Evolutionary conservation across 2,113 vertebrate species (phyloP), one percentile per base, ranked within the genome.

Genomic region (Pterophyllum scalare): DNA sequence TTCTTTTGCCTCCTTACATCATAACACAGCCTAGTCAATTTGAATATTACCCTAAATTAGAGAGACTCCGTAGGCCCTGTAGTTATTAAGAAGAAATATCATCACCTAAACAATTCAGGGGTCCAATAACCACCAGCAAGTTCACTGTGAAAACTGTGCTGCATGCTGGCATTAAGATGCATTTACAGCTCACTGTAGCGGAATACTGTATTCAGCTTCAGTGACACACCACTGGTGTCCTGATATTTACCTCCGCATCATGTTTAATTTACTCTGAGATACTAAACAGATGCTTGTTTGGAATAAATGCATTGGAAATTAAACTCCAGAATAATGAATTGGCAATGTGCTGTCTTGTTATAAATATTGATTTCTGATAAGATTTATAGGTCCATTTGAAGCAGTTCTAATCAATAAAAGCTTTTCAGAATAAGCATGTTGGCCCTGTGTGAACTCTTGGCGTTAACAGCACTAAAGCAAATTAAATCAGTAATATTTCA

Each of bases 201-300:
- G 87, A 77, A 77, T 22, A 84, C 62, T 86, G 60, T 77, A 84
- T 70, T 64, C 58, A 86, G 58, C 85, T 81, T 86, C 77, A 87
- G 90, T 82, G 81, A 87, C 72, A 80, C 84, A 67, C 79, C 40
- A 88, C 76, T 80, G 67, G 62, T 83, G 82, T 84, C 77, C 78
- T 84, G 80, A 80, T 93, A 90, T 70, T 86, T 90, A 60, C 83
- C 83, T 85, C 85, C 88, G 88, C 87, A 90, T 95, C 93, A 94
- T 90, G 89, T 94, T 94, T 92, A 91, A 94, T 96, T 93, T 94
- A 88, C 88, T 87, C 87, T 76, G 85, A 88, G 88, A 78, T 88
- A 87, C 88, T 88, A 91, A 87, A 90, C 92, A 90, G 91, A 86
- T 92, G 91, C 89, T 93, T 92, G 91, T 93, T 94, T 89, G 75